These are phyloP conservation scores for Crambe crambe DNA, from an alignment of 37 sponge, comb jelly and placozoan species.

Conservation along the genomic window DNA sequence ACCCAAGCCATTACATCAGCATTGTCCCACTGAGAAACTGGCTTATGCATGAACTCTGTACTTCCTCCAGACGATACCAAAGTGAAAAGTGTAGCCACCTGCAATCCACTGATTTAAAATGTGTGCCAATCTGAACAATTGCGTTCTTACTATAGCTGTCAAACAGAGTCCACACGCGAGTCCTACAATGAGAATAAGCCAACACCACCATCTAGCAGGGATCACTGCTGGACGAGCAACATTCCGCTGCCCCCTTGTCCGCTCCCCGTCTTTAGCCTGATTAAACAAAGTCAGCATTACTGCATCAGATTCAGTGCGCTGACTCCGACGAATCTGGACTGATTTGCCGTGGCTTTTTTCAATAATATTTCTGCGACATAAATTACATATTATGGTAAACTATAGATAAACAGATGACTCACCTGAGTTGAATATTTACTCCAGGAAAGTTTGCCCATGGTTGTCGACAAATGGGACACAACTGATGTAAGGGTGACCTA, in stretches of 20 bases:
- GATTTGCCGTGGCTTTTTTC: background rate
- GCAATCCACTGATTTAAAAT: background rate
- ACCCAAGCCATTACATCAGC: constrained; percentile 54
- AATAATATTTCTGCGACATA: constrained; percentile 38
- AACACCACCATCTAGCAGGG: background rate
- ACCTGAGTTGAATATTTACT: constrained; percentile 73
- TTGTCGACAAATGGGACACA: constrained; percentile 67
- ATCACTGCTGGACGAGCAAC: background rate
- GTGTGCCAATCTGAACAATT: background rate
- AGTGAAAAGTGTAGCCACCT: background rate
- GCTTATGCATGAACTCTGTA: constrained; percentile 47
- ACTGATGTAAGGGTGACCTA: background rate
- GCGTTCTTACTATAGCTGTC: background rate
- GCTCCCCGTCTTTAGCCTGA: background rate
- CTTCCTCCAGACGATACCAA: constrained; percentile 22
- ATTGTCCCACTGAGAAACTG: constrained; percentile 35
- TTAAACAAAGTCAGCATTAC: background rate
- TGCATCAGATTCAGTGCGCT: constrained; percentile 10
- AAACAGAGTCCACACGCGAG: background rate
- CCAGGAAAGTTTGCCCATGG: constrained; percentile 63
- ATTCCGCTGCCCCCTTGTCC: background rate
- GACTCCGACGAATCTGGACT: background rate
- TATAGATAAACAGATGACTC: background rate
- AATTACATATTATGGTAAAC: background rate
- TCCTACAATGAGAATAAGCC: background rate